Evolutionary conservation across 2,888 invertebrate genomes (phyloP).

Genomic region (Drosophila robusta): DNA sequence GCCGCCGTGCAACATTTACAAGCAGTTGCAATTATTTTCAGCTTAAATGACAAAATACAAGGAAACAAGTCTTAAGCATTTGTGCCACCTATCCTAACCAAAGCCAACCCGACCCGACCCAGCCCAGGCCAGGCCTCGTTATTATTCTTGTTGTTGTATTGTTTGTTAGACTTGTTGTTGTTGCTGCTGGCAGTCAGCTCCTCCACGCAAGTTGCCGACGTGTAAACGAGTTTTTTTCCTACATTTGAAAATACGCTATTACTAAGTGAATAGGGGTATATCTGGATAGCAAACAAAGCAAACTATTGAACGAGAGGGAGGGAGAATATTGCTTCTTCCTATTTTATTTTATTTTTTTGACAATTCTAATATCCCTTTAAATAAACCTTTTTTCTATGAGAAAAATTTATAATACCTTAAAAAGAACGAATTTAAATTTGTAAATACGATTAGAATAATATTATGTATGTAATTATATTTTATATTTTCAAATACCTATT

Average conservation of each 20-base stretch:
- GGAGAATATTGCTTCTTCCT: too few species aligned
- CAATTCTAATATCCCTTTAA: too few species aligned
- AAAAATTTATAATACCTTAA: too few species aligned
- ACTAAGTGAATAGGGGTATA: not conserved
- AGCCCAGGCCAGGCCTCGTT: conserved; percentile 31
- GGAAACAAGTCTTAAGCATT: conserved; percentile 83
- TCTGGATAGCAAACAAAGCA: too few species aligned
- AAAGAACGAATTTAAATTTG: too few species aligned
- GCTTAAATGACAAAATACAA: conserved; percentile 84
- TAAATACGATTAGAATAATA: too few species aligned
- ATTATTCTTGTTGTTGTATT: conserved; percentile 46
- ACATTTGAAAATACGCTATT: conserved; percentile 10
- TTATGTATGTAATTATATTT: too few species aligned
- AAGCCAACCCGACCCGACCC: conserved; percentile 16
- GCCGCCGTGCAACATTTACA: conserved; percentile 69
- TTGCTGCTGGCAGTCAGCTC: conserved; percentile 45
- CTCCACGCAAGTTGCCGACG: conserved; percentile 43
- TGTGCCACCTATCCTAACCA: conserved; percentile 36
- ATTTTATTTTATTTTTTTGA: too few species aligned
- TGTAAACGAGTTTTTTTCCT: conserved; percentile 58
- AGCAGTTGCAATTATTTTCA: conserved; percentile 84
- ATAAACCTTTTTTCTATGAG: too few species aligned
- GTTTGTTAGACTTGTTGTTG: conserved; percentile 29
- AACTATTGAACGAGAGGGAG: too few species aligned
- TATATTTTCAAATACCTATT: too few species aligned